Base-by-base conservation (phyloP, 2,113 vertebrate genomes). In the Phalacrocorax carbo region DNA sequence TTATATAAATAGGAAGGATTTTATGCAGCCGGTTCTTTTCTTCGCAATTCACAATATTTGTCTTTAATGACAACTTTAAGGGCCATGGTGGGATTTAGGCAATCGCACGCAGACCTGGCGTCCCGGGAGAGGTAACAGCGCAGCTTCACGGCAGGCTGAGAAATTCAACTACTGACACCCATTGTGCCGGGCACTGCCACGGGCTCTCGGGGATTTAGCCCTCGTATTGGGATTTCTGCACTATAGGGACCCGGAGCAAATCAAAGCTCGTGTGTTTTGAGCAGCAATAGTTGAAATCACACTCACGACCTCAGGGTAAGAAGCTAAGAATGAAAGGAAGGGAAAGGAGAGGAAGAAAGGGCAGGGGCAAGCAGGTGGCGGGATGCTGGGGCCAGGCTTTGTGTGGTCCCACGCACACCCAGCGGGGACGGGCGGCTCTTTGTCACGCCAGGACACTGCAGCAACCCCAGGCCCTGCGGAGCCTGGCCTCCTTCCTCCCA, bases 1-100 rank as follows among this genome's bases (percentile, higher is more conserved):
- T 82, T 73, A 34, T 80, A 40, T 87, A 78, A 96, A 96, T 72
- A 88, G 66, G 75, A 89, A 94, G 71, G 86, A 51, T 49, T 90
- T 91, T 34, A 44, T 66, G 52, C 79, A 85, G 94, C 78, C 25
- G 6, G 65, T 84, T 89, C 95, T 95, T 89, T 75, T 82, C 93
- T 73, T 85, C 77, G 78, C 68, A 80, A 42, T 36, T 89, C 86
- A 79, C 73, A 70, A 12, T 69, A 72, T 92, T 97, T 90, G 78
- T 86, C 69, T 94, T 81, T 62, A 55, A 86, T 40, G 82, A 52
- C 82, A 88, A 8, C 95, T 93, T 89, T 70, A 75, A 60, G 87
- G 78, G 77, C 51, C 46, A 2, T 7, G 62, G 42, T 9, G 3
- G 82, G 85, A 86, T 91, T 88, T 51, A 51, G 80, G 91, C 73